These are phyloP conservation scores for Phalera bucephala DNA, from an alignment of 2,888 invertebrate genomes.

Conservation along the genomic window DNA sequence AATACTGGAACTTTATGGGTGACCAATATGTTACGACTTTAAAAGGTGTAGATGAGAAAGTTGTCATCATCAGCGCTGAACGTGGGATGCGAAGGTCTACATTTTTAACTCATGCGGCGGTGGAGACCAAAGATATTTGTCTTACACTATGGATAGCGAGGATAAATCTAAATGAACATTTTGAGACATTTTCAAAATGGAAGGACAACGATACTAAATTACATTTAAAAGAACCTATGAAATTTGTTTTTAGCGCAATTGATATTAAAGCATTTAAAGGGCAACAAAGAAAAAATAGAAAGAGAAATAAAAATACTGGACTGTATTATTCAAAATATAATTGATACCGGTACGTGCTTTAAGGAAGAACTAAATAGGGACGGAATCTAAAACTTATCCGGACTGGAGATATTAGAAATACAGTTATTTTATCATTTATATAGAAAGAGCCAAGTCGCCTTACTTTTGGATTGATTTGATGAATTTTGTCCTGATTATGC, in stretches of 20 bases:
- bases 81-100: constrained; percentile 30
- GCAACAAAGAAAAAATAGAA: neutral
- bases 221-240: constrained; percentile 6
- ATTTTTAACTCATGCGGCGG: too few species aligned
- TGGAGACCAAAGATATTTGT: constrained; percentile 21
- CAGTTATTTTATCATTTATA: too few species aligned
- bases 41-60: constrained; percentile 15
- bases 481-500: too few species aligned
- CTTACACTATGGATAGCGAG: too few species aligned
- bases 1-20: constrained; percentile 1
- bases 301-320: too few species aligned
- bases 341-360: too few species aligned
- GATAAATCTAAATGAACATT: too few species aligned
- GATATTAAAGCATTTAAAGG: neutral
- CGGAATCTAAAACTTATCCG: constrained; percentile 1
- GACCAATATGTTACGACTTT: constrained; percentile 5
- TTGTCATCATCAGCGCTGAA: constrained; percentile 23
- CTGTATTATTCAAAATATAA: neutral
- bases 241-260: constrained; percentile 10
- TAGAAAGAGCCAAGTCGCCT: constrained; percentile 1
- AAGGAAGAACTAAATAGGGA: neutral
- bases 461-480: constrained; percentile 1
- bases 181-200: too few species aligned
- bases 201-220: constrained; percentile 1
- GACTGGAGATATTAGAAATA: too few species aligned